These are phyloP conservation scores for Arnoldichthys spilopterus DNA, from an alignment of 2,797 vertebrate species.

Conservation along the genomic window DNA sequence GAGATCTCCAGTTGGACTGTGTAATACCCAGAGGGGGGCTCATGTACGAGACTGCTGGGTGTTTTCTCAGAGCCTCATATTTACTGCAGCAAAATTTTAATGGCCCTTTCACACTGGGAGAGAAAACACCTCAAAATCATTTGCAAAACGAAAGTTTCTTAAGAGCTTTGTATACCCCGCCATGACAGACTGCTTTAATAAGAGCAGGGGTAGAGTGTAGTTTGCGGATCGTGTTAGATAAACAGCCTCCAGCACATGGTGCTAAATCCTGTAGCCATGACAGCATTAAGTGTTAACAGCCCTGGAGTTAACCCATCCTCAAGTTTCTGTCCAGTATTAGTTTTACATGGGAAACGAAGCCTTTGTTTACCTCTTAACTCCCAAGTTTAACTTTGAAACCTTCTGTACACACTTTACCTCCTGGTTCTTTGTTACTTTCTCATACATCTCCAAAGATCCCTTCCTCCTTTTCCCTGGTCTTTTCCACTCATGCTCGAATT, in stretches of 20 bases:
- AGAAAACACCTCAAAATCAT: not conserved
- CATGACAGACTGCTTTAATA: slow-evolving; percentile 38
- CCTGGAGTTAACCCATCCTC: slow-evolving; percentile 37
- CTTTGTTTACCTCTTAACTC: not conserved
- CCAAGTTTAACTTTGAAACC: not conserved
- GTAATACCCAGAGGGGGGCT: slow-evolving; percentile 34
- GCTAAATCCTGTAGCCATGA: slow-evolving; percentile 40
- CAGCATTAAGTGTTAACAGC: slow-evolving; percentile 44
- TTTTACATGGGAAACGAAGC: slow-evolving; percentile 7
- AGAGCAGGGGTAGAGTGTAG: slow-evolving; percentile 27
- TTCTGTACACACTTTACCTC: slow-evolving; percentile 42
- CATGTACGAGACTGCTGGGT: slow-evolving; percentile 20
- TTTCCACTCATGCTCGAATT: not conserved
- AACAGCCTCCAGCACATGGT: slow-evolving; percentile 32
- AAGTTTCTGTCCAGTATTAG: slow-evolving; percentile 16
- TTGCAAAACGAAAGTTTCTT: slow-evolving; percentile 32
- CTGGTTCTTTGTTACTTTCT: slow-evolving; percentile 34
- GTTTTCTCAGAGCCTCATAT: slow-evolving; percentile 30
- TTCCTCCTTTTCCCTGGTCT: not conserved
- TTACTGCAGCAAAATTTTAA: slow-evolving; percentile 16
- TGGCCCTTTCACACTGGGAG: not conserved
- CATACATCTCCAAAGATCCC: not conserved
- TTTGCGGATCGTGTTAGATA: slow-evolving; percentile 45
- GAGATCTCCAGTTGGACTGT: slow-evolving; percentile 38
- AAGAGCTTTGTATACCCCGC: slow-evolving; percentile 36